These are phyloP conservation scores for Eulemur rubriventer DNA, from an alignment of 2,797 vertebrate genomes.

Conservation along the genomic window DNA sequence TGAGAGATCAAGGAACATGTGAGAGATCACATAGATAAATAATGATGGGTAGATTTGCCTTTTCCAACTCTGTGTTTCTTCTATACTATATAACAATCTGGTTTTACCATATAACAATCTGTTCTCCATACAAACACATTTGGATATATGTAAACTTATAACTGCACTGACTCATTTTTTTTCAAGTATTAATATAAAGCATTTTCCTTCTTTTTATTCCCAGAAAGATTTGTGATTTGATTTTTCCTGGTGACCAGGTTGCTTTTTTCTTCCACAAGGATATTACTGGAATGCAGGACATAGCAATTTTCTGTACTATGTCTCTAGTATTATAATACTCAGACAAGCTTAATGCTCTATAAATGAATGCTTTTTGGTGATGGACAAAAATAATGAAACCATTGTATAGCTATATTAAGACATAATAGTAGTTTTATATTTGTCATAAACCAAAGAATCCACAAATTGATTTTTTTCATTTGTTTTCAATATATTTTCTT, in stretches of 20 bases:
- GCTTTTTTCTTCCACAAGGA: conserved; percentile 51
- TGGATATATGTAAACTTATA: conserved; percentile 38
- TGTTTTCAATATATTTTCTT: conserved; percentile 48
- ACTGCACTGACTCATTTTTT: conserved; percentile 10
- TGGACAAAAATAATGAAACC: conserved; percentile 32
- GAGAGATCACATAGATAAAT: neutral
- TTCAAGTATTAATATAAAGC: conserved; percentile 49
- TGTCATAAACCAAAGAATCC: neutral
- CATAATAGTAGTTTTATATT: neutral
- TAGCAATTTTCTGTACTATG: conserved; percentile 44
- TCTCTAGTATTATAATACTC: conserved; percentile 34
- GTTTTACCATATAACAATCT: conserved; percentile 45
- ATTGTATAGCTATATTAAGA: conserved; percentile 24
- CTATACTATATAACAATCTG: conserved; percentile 1
- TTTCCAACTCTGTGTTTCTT: neutral
- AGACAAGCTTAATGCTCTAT: conserved; percentile 41
- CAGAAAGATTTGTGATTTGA: conserved; percentile 52
- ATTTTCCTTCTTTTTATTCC: conserved; percentile 34
- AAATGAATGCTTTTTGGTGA: conserved; percentile 55
- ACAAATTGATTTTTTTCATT: neutral
- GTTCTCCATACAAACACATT: conserved; percentile 49
- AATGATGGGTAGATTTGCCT: neutral
- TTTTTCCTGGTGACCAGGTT: conserved; percentile 46
- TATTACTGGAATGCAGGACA: conserved; percentile 34
- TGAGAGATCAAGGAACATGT: neutral